Base-by-base conservation (phyloP, 2,113 vertebrate species). In the Empidonax alnorum region DNA sequence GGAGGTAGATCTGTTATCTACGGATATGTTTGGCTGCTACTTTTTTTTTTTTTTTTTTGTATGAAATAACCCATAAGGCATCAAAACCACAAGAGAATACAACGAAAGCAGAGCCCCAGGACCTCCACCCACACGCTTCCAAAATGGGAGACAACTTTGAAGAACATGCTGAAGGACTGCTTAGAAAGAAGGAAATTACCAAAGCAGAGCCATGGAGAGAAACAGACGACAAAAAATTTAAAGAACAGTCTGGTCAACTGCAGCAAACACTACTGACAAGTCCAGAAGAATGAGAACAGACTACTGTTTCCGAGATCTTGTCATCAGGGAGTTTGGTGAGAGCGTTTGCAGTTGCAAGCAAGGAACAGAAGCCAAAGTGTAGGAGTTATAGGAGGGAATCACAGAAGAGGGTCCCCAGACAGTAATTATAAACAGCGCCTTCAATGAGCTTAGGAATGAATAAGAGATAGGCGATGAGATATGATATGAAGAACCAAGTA, bases 271-370 rank as follows among this genome's bases (percentile, higher is more conserved):
- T 67, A 92, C 86, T 81, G 80, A 95, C 80, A 92, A 93, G 74
- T 84, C 79, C 93, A 84, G 76, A 95, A 97, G 93, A 91, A 94
- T 87, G 73, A 90, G 80, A 46, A 61, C 15, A 94, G 91, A 97
- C 96, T 97, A 97, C 94, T 95, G 96, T 93, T 95, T 95, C 91
- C 8, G 86, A 82, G 77, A 91, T 95, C 69, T 72, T 89, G 94
- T 92, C 96, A 95, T 82, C 39, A 19, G 95, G 94, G 94, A 97
- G 69, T 92, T 94, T 82, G 89, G 89, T 93, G 69, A 94, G 94
- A 94, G 95, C 56, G 89, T 77, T 49, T 94, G 65, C 89, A 94
- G 80, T 95, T 94, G 86, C 56, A 91, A 74, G 88, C 33, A 90
- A 89, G 86, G 65, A 94, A 94, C 91, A 93, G 95, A 94, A 96